phyloP scores from a whole-genome alignment of 2,888 invertebrate species.

The Digitonthophagus gazella region DNA sequence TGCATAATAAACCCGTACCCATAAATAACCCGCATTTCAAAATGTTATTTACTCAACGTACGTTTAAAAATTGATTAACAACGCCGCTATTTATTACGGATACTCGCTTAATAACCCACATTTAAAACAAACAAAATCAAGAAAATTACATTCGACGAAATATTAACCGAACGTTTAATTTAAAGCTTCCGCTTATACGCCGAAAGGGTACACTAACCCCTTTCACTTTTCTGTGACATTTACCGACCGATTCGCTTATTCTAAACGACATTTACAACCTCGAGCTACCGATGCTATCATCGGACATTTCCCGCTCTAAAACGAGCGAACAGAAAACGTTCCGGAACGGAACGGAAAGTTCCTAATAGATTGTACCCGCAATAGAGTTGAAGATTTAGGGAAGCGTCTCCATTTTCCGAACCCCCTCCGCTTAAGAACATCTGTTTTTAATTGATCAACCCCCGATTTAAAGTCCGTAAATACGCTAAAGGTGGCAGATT shows the following conservation, averaged over 20 bases:
- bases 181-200: too few relatives aligned
- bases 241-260: background rate
- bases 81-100: too few relatives aligned
- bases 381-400: background rate
- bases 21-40: too few relatives aligned
- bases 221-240: background rate
- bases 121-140: too few relatives aligned
- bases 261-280: background rate
- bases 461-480: background rate
- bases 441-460: background rate
- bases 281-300: background rate
- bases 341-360: background rate
- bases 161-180: too few relatives aligned
- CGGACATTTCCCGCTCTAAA: background rate
- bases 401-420: background rate
- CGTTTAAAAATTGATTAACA: too few relatives aligned
- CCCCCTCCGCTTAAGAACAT: background rate
- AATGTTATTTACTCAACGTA: too few relatives aligned
- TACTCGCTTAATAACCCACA: too few relatives aligned
- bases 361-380: background rate
- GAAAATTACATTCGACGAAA: too few relatives aligned
- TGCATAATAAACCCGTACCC: too few relatives aligned
- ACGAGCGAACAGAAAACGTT: background rate
- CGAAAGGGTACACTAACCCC: too few relatives aligned
- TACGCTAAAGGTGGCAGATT: background rate